Evolutionary conservation across 2,888 invertebrate species (phyloP), one percentile per base, ranked within the genome.

Genomic region (Zootermopsis nevadensis): DNA sequence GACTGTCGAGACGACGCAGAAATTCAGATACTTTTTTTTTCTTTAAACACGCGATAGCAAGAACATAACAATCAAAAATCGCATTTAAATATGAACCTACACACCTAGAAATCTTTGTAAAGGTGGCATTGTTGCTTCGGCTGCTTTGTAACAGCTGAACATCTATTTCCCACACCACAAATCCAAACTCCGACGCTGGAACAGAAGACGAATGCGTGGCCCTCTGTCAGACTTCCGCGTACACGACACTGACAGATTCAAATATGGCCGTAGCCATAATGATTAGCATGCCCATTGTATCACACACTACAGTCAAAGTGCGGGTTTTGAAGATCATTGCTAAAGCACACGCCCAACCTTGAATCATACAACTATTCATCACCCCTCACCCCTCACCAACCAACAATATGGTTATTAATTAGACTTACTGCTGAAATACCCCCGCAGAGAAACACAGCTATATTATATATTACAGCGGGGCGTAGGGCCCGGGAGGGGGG

Each of bases 401-500:
- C 27, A 60, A 66, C 55, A 80, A 80, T 48, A 48, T 76, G 80
- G 60, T 80, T 80, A 80, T 80, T 80, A 80, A 80, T 80, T 80
- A 66, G 80, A 80, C 53, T 80, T 80, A 80, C 80, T 55, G 80
- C 27, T 60, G 55, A 38, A 27, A 33, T 27, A n/a, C 27, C 27
- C 76, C 76, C 48, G 76, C 27, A 30, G 30, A 76, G 76, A 38
- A 48, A 48, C 27, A 38, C 30, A 76, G 76, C 76, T 35, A 76
- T 48, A 76, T 76, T 76, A 76, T 76, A 76, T 76, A 76, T 76
- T 76, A 27, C 12, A 60, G 60, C 7, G 27, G n/a, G 60, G 27
- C n/a, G 76, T 15, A 27, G 42, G 76, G 27, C 22, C n/a, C n/a
- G n/a, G n/a, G n/a, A n/a, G n/a, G n/a, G n/a, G n/a, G n/a, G n/a